These are phyloP conservation scores for Muschampia plurimacula DNA, from an alignment of 2,888 invertebrate genomes.

Conservation along the genomic window DNA sequence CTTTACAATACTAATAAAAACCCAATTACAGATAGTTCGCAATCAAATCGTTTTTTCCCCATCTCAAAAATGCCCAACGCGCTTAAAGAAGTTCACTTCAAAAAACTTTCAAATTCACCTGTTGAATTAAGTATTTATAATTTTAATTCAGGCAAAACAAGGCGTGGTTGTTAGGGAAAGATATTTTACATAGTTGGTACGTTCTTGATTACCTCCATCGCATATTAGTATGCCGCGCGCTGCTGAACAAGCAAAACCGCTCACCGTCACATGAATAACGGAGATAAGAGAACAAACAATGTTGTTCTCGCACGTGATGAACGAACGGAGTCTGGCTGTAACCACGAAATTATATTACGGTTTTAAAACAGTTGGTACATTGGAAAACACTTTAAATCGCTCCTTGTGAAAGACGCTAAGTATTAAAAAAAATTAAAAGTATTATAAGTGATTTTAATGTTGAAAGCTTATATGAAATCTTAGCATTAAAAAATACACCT, in stretches of 20 bases:
- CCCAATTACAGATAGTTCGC: too few species aligned
- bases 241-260: slow-evolving; percentile 29
- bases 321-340: slow-evolving; percentile 17
- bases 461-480: too few species aligned
- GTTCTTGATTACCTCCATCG: slow-evolving; percentile 12
- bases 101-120: not conserved
- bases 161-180: not conserved
- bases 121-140: not conserved
- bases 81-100: too few species aligned
- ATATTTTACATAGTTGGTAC: not conserved
- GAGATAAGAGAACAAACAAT: slow-evolving; percentile 33
- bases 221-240: slow-evolving; percentile 26
- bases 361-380: slow-evolving; percentile 1
- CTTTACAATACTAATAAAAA: too few species aligned
- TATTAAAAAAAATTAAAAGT: too few species aligned
- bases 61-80: too few species aligned
- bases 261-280: slow-evolving; percentile 30
- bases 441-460: too few species aligned
- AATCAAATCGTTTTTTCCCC: too few species aligned
- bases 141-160: not conserved
- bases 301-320: slow-evolving; percentile 28
- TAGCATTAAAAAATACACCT: too few species aligned
- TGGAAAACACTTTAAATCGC: not conserved
- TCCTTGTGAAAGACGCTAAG: not conserved
- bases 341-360: slow-evolving; percentile 21